phyloP scores from a whole-genome alignment of 2,113 vertebrate genomes.

The Hiodon tergisus region DNA sequence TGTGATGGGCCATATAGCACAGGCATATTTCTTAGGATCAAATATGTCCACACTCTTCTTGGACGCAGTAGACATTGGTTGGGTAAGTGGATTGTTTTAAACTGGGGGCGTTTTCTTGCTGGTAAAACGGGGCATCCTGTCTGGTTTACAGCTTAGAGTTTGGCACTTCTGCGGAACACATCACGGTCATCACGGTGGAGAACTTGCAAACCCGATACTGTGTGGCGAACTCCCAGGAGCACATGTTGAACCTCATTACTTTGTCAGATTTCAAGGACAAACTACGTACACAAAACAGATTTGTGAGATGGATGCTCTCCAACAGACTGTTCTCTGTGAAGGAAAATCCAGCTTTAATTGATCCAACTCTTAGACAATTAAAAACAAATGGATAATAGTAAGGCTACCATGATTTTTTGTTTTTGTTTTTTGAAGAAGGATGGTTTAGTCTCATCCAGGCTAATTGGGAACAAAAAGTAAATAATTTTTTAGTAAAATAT shows the following conservation, averaged over 20 bases:
- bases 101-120: neutral
- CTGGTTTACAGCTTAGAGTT: constrained; percentile 42
- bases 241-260: constrained; percentile 40
- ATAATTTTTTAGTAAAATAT: too few species aligned
- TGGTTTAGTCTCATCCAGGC: too few species aligned
- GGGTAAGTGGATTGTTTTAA: too few species aligned
- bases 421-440: neutral
- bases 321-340: neutral
- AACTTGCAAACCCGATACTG: constrained; percentile 23
- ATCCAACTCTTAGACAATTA: constrained; percentile 2
- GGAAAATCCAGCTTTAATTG: neutral
- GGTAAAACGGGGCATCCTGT: constrained; percentile 9
- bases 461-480: too few species aligned
- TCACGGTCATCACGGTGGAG: constrained; percentile 38
- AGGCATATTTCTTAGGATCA: neutral
- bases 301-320: constrained; percentile 11
- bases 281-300: constrained; percentile 37
- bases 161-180: constrained; percentile 43
- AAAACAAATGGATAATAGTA: neutral
- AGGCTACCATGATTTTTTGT: neutral
- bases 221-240: constrained; percentile 36
- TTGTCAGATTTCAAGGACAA: constrained; percentile 42
- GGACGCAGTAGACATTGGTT: too few species aligned
- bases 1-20: neutral
- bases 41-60: neutral